Base-by-base conservation (phyloP, 2,113 vertebrate species). In the Hyperoodon ampullatus region DNA sequence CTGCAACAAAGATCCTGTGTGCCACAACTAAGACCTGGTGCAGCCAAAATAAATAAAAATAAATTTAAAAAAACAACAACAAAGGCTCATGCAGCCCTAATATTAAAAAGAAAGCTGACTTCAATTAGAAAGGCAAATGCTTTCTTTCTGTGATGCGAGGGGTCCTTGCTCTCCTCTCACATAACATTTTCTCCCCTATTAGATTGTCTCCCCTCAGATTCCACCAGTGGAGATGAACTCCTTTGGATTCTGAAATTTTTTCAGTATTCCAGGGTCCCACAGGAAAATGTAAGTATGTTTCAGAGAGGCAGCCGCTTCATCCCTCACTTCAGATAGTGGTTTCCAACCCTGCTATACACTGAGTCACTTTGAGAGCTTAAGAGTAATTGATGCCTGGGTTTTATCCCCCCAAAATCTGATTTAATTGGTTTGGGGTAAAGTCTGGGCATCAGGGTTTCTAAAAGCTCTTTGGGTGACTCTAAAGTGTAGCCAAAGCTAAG, bases 191-290 rank as follows among this genome's bases (percentile, higher is more conserved):
- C 66, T 84, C 58, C 23, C 63, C 2, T 77, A 12, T 44, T 82
- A 72, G 16, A 26, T 12, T 58, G 30, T 47, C n/a, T 53, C 42
- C 65, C 83, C 65, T 94, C 61, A 53, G 65, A 66, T 75, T 87
- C 66, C 47, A 19, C n/a, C 35, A 23, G 44, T 15, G 26, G 4
- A 72, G 15, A 94, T 78, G 8, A 81, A 90, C 65, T 92, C 81
- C n/a, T 68, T 68, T 77, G 35, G 28, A 78, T 77, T 88, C 23
- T 33, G 63, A 93, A 94, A 15, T 78, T 58, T 80, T 90, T 96
- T 72, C 28, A 50, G 65, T 77, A 19, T 72, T 81, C 42, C 70
- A 68, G 39, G 10, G 16, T 84, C 74, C n/a, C n/a, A 80, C n/a
- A 77, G 72, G 7, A 90, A 95, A 88, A 88, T 68, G 30, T 35